Conservation (phyloP, 2,113 vertebrate species). For the Electrona antarctica region DNA sequence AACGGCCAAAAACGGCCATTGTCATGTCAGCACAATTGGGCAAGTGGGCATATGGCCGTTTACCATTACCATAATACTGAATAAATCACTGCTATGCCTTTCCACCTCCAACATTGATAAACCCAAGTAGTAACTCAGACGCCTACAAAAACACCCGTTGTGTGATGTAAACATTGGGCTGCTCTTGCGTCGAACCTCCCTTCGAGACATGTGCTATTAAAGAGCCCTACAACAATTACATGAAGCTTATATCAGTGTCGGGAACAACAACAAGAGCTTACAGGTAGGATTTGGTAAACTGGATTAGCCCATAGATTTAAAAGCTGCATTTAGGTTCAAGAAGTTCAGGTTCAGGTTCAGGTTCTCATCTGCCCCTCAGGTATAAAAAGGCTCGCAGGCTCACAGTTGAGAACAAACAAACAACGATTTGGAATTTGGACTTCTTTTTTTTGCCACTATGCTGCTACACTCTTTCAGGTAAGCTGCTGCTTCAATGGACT, state of each 20-base stretch:
- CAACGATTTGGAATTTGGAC: background rate
- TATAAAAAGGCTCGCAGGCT: constrained; percentile 45
- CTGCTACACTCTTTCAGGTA: constrained; percentile 40
- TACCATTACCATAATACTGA: no score
- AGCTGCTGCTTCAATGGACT: background rate
- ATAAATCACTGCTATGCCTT: no score
- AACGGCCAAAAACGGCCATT: no score
- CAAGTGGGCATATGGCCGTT: no score
- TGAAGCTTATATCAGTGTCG: constrained; percentile 56
- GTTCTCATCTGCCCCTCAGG: constrained; percentile 8
- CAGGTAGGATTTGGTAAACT: constrained; percentile 61
- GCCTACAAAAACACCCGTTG: constrained; percentile 13
- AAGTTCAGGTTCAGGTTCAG: constrained; percentile 62
- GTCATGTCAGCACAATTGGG: no score
- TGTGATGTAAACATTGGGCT: constrained; percentile 28
- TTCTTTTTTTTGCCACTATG: background rate
- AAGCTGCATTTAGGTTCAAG: constrained; percentile 65
- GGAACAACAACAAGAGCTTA: constrained; percentile 61
- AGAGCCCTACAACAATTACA: constrained; percentile 57
- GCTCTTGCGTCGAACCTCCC: background rate
- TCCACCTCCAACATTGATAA: no score
- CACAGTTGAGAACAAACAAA: constrained; percentile 10
- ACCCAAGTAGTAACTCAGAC: background rate
- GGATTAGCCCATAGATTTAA: constrained; percentile 67
- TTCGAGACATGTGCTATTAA: constrained; percentile 17